phyloP scores from a whole-genome alignment of 2,797 vertebrate species.

The Acropternis orthonyx region DNA sequence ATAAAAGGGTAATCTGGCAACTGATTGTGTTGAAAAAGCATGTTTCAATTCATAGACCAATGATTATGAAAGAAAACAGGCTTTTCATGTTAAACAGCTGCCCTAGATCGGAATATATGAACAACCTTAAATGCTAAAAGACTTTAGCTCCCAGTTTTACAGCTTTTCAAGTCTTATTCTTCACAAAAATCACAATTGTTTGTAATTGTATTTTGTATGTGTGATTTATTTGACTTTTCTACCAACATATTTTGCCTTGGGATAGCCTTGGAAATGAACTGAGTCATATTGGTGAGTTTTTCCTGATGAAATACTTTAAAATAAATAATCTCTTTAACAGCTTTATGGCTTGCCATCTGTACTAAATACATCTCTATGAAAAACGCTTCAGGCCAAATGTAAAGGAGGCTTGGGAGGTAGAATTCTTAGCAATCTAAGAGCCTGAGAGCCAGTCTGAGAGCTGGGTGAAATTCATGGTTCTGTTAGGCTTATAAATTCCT shows the following conservation, averaged over 20 bases:
- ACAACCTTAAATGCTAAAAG: not conserved
- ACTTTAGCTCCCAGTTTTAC: not conserved
- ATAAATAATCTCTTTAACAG: slow-evolving; percentile 31
- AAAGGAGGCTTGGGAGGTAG: not conserved
- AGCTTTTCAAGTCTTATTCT: slow-evolving; percentile 1
- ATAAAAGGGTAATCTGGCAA: not conserved
- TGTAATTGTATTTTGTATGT: not conserved
- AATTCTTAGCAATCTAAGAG: not conserved
- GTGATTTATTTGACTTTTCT: slow-evolving; percentile 11
- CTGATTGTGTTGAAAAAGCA: not conserved
- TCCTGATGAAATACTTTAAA: slow-evolving; percentile 29
- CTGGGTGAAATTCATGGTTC: not conserved
- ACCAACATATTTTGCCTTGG: slow-evolving; percentile 2
- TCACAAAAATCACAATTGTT: not conserved
- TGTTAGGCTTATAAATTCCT: not conserved
- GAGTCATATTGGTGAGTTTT: not conserved
- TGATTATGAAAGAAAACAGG: not conserved
- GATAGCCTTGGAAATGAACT: slow-evolving; percentile 27
- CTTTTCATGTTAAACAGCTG: not conserved
- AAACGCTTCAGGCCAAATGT: not conserved
- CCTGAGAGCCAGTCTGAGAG: not conserved
- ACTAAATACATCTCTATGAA: not conserved
- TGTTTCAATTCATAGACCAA: not conserved
- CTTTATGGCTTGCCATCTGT: slow-evolving; percentile 54
- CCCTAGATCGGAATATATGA: not conserved